Conservation (phyloP, 2,113 vertebrate species). For the Gopherus evgoodei region DNA sequence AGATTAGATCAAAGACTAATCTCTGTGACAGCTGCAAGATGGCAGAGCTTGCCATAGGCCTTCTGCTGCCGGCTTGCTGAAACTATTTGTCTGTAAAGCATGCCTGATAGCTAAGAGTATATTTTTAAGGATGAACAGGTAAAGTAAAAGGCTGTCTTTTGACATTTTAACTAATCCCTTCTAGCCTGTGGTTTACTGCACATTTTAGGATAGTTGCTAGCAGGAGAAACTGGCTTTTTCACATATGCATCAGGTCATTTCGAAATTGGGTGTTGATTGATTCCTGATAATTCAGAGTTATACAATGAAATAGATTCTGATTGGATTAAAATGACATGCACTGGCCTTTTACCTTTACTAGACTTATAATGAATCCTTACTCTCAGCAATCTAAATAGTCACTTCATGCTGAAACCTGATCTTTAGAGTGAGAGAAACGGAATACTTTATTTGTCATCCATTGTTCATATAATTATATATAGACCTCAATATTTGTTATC, state of each 20-base stretch:
- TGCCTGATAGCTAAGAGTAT: conserved; percentile 89
- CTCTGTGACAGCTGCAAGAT: conserved; percentile 93
- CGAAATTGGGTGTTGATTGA: conserved; percentile 82
- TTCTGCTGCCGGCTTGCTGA: conserved; percentile 73
- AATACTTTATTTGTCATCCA: neutral
- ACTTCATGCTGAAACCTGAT: conserved; percentile 39
- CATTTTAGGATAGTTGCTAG: conserved; percentile 90
- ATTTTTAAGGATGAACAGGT: conserved; percentile 97
- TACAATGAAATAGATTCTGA: conserved; percentile 87
- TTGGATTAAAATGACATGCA: conserved; percentile 84
- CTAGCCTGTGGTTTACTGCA: conserved; percentile 91
- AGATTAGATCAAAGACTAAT: conserved; percentile 86
- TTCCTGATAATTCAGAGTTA: conserved; percentile 78
- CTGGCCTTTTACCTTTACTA: conserved; percentile 81
- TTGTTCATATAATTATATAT: neutral
- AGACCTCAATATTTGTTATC: neutral
- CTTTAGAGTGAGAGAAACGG: neutral
- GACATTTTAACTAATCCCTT: conserved; percentile 97
- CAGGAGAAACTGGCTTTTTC: conserved; percentile 96
- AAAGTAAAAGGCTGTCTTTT: conserved; percentile 90
- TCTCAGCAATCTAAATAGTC: conserved; percentile 61
- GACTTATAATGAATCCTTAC: conserved; percentile 75
- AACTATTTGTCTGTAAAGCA: conserved; percentile 86
- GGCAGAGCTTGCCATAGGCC: conserved; percentile 87
- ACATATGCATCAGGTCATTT: conserved; percentile 97